Evolutionary conservation across 1,140 invertebrate genomes (phyloP).

Genomic region (Bombus affinis): DNA sequence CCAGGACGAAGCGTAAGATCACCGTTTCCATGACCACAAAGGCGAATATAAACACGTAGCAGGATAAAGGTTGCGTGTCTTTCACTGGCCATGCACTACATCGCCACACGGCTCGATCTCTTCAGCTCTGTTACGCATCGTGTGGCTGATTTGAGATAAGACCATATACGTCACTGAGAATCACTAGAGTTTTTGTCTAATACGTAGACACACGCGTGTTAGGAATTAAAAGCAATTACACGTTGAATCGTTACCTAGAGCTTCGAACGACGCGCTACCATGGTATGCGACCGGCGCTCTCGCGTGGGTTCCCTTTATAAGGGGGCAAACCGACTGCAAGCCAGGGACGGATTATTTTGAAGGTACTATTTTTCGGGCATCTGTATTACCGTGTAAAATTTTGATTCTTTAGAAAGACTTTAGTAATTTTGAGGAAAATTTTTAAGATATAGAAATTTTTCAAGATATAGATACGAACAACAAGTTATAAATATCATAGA

Average conservation of each 20-base stretch:
- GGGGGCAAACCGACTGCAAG: constrained; percentile 24
- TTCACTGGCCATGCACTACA: constrained; percentile 33
- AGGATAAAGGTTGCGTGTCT: neutral
- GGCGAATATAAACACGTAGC: constrained; percentile 28
- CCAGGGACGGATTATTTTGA: constrained; percentile 29
- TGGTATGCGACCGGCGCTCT: constrained; percentile 64
- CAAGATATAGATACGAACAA: neutral
- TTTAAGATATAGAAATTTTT: neutral
- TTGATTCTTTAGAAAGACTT: neutral
- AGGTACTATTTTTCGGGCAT: neutral
- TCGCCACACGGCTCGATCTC: neutral
- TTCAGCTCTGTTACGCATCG: neutral
- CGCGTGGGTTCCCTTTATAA: constrained; percentile 72
- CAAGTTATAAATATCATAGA: too few species aligned
- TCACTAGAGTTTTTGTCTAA: neutral
- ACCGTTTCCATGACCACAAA: constrained; percentile 33
- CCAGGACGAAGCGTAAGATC: constrained; percentile 14
- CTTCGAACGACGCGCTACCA: constrained; percentile 52
- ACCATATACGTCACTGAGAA: constrained; percentile 11
- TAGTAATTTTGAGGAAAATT: neutral
- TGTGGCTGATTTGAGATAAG: neutral
- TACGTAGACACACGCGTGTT: neutral
- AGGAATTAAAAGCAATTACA: constrained; percentile 40
- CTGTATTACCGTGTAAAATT: neutral
- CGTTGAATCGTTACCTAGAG: constrained; percentile 13